Percentiles rank a stretch among this genome's conserved stretches.
These are phyloP conservation scores for Gibbula magus DNA, from an alignment of 2,888 invertebrate genomes.

Conservation along the genomic window DNA sequence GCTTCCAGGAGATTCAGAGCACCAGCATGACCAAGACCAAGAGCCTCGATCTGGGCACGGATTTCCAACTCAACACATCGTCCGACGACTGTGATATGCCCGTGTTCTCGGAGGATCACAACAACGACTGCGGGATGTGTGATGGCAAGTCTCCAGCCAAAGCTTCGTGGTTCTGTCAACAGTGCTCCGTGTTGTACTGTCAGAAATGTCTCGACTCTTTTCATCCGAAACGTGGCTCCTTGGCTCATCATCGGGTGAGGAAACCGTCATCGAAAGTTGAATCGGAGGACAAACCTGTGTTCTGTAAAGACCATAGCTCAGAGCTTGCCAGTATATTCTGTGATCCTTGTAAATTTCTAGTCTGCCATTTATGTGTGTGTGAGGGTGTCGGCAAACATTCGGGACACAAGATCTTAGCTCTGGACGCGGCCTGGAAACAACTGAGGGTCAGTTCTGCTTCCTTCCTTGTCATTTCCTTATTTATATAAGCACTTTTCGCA, in stretches of 20 bases:
- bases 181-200: conserved; percentile 70
- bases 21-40: conserved; percentile 56
- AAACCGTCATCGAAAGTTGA: conserved; percentile 43
- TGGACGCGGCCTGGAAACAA: conserved; percentile 65
- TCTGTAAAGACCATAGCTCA: conserved; percentile 62
- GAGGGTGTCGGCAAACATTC: conserved; percentile 70
- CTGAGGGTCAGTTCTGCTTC: conserved; percentile 55
- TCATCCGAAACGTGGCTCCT: conserved; percentile 65
- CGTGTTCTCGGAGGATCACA: conserved; percentile 42
- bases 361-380: conserved; percentile 71
- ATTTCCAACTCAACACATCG: conserved; percentile 26
- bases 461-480: neutral
- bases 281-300: conserved; percentile 45
- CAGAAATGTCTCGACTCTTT: conserved; percentile 63
- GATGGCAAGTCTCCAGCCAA: conserved; percentile 52
- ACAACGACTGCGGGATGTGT: conserved; percentile 64
- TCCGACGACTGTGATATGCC: conserved; percentile 36
- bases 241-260: conserved; percentile 60
- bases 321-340: conserved; percentile 68
- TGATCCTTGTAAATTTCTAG: conserved; percentile 64
- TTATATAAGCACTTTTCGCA: no score
- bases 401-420: conserved; percentile 67
- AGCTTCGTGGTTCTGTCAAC: conserved; percentile 68
- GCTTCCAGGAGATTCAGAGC: conserved; percentile 69
- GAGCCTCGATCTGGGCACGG: conserved; percentile 52